Percentiles rank a stretch among this genome's conserved stretches.
These are phyloP conservation scores for Nasonia giraulti DNA, from an alignment of 1,140 invertebrate species.

Conservation along the genomic window DNA sequence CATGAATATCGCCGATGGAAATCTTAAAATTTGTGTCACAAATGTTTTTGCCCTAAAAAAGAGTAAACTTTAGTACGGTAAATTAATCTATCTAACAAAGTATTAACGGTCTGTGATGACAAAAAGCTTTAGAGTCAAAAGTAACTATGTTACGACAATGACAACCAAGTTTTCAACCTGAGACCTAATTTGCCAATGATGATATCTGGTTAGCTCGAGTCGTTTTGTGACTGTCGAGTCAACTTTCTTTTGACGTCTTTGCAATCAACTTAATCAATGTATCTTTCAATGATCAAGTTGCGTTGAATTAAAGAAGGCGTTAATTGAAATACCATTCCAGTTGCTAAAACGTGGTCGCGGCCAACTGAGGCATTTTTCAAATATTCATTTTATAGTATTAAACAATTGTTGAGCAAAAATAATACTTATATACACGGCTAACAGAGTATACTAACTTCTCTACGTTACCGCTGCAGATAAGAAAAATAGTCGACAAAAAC, in stretches of 20 bases:
- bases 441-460: slow-evolving; percentile 60
- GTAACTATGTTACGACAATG: slow-evolving; percentile 58
- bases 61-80: not conserved
- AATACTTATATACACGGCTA: not conserved
- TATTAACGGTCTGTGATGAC: slow-evolving; percentile 64
- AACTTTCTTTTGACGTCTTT: slow-evolving; percentile 19
- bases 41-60: slow-evolving; percentile 67
- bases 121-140: slow-evolving; percentile 55
- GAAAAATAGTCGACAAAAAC: slow-evolving; percentile 69
- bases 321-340: too few species aligned
- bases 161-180: slow-evolving; percentile 73
- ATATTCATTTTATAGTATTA: slow-evolving; percentile 11
- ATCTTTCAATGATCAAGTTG: not conserved
- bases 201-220: slow-evolving; percentile 70
- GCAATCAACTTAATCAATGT: not conserved
- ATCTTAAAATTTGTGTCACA: slow-evolving; percentile 65
- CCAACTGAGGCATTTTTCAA: slow-evolving; percentile 64
- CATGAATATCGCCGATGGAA: slow-evolving; percentile 67
- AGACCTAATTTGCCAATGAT: slow-evolving; percentile 69
- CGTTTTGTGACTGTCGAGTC: slow-evolving; percentile 29
- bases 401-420: slow-evolving; percentile 7
- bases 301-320: too few species aligned
- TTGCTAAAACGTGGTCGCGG: slow-evolving; percentile 60
- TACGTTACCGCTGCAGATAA: slow-evolving; percentile 66
- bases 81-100: not conserved